Evolutionary conservation across 2,888 invertebrate genomes (phyloP).

Genomic region (Drepanosiphum platanoidis): DNA sequence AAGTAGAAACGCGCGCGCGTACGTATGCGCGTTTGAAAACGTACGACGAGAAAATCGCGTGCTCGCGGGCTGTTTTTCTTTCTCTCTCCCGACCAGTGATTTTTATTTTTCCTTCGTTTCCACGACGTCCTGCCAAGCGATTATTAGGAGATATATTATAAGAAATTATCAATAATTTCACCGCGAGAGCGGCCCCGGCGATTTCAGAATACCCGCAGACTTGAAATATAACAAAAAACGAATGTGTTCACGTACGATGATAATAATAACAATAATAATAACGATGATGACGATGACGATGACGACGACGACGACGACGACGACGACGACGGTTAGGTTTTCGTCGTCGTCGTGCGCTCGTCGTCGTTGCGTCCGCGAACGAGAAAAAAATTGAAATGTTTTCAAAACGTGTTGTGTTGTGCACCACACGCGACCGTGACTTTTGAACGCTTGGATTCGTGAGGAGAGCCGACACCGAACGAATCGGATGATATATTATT

Average conservation of each 20-base stretch:
- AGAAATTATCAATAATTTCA: too few relatives aligned
- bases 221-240: background rate
- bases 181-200: too few relatives aligned
- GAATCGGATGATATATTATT: slow-evolving; percentile 11
- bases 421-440: too few relatives aligned
- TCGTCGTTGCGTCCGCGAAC: too few relatives aligned
- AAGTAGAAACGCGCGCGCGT: too few relatives aligned
- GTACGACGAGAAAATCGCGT: background rate
- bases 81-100: too few relatives aligned
- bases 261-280: slow-evolving; percentile 29
- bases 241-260: slow-evolving; percentile 14
- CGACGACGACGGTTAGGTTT: background rate
- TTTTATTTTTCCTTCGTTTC: background rate
- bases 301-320: background rate
- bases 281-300: background rate
- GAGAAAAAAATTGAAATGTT: too few relatives aligned
- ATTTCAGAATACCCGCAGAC: background rate
- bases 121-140: background rate
- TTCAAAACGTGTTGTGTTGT: slow-evolving; percentile 6
- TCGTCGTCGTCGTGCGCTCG: background rate
- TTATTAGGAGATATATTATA: background rate
- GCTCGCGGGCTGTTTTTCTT: background rate
- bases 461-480: slow-evolving; percentile 17
- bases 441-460: too few relatives aligned
- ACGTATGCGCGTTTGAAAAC: background rate